Conservation (phyloP, 2,113 vertebrate genomes). For the Pipra filicauda region DNA sequence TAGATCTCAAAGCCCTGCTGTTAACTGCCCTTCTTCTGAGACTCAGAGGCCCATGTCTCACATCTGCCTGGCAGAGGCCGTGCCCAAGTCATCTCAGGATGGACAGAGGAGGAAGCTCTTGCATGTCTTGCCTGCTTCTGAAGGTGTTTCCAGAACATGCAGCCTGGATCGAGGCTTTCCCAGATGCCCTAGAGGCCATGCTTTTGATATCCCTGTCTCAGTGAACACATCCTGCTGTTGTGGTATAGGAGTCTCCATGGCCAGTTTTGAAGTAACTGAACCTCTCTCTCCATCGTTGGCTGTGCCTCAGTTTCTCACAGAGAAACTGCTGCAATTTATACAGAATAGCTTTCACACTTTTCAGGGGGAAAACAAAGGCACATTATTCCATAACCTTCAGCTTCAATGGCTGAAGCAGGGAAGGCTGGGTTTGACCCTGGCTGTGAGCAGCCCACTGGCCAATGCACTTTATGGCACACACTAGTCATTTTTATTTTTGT, state of each 20-base stretch:
- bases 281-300: background rate
- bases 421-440: background rate
- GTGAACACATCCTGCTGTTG: background rate
- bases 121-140: background rate
- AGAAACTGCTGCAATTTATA: background rate
- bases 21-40: background rate
- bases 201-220: background rate
- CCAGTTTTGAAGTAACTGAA: background rate
- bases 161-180: background rate
- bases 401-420: background rate
- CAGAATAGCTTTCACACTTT: background rate
- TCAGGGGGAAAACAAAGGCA: background rate
- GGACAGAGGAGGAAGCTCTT: background rate
- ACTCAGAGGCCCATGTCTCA: background rate
- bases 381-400: background rate
- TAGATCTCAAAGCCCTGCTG: background rate
- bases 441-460: background rate
- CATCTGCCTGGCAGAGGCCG: fast-evolving
- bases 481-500: background rate
- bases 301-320: background rate
- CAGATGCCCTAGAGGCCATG: background rate
- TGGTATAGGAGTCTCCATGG: background rate
- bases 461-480: fast-evolving
- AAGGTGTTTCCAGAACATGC: background rate
- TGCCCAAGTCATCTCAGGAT: background rate